phyloP scores from a whole-genome alignment of 2,888 invertebrate species.

The Gortyna flavago region DNA sequence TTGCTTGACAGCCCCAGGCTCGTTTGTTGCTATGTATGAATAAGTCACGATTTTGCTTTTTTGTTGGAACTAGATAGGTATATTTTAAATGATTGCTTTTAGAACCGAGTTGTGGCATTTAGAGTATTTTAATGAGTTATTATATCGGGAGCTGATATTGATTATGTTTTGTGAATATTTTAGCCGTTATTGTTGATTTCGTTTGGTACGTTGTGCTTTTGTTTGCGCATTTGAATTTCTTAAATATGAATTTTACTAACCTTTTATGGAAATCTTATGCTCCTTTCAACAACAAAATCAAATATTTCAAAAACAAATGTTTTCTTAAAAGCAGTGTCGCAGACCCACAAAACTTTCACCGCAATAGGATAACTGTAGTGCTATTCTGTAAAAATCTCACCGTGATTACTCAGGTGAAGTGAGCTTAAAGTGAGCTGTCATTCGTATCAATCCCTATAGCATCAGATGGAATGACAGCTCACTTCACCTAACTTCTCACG shows the following conservation, averaged over 20 bases:
- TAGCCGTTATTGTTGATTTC: conserved; percentile 19
- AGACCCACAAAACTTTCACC: neutral
- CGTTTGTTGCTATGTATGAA: conserved; percentile 86
- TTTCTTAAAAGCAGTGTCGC: neutral
- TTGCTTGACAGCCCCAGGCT: conserved; percentile 87
- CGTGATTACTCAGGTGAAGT: too few species aligned
- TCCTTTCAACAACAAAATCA: neutral
- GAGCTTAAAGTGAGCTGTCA: too few species aligned
- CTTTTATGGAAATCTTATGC: neutral
- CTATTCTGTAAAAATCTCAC: too few species aligned
- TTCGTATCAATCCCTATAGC: too few species aligned
- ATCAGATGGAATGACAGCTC: too few species aligned
- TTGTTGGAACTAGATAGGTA: conserved; percentile 72
- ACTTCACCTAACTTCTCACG: too few species aligned
- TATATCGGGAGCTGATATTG: conserved; percentile 52
- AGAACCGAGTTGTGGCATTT: conserved; percentile 65
- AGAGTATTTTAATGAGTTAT: conserved; percentile 66
- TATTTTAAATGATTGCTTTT: conserved; percentile 68
- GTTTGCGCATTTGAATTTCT: neutral
- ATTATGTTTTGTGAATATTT: conserved; percentile 57
- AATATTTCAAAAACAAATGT: neutral
- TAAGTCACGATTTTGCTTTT: conserved; percentile 89
- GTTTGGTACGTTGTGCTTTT: conserved; percentile 24
- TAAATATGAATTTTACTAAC: neutral
- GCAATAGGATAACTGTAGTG: neutral